Conservation (phyloP, 2,888 invertebrate species). For the Nephrotoma appendiculata region DNA sequence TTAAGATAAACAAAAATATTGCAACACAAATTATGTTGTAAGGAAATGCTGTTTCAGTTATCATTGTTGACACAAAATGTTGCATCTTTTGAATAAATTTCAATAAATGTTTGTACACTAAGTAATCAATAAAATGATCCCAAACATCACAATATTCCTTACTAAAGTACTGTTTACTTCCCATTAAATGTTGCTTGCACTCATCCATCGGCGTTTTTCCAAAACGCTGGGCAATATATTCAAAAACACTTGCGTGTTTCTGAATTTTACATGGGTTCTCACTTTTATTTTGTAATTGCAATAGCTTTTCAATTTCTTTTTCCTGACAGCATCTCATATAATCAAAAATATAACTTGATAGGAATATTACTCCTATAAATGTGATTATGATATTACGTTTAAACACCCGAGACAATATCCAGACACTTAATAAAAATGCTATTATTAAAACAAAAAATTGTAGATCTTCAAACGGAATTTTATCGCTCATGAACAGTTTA, state of each 20-base stretch:
- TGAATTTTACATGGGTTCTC: neutral
- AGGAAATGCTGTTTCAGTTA: neutral
- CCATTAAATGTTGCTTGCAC: neutral
- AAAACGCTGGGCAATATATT: neutral
- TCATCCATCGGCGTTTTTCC: neutral
- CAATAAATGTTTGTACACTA: neutral
- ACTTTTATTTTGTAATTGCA: neutral
- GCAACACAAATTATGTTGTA: neutral
- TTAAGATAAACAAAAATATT: neutral
- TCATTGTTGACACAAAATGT: neutral
- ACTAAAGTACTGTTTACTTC: neutral
- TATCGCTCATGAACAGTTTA: neutral
- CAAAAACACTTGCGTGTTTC: neutral
- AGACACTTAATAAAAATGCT: neutral
- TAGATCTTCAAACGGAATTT: neutral
- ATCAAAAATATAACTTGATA: neutral
- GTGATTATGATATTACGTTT: neutral
- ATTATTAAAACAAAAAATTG: neutral
- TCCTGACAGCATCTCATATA: neutral
- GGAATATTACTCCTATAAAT: neutral
- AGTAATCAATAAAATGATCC: neutral
- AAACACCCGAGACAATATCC: neutral
- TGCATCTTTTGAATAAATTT: neutral
- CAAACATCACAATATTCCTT: neutral
- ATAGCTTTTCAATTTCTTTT: neutral